Evolutionary conservation across 1,140 invertebrate species (phyloP), one percentile per base, ranked within the genome.

Genomic region (Melipona quadrifasciata): DNA sequence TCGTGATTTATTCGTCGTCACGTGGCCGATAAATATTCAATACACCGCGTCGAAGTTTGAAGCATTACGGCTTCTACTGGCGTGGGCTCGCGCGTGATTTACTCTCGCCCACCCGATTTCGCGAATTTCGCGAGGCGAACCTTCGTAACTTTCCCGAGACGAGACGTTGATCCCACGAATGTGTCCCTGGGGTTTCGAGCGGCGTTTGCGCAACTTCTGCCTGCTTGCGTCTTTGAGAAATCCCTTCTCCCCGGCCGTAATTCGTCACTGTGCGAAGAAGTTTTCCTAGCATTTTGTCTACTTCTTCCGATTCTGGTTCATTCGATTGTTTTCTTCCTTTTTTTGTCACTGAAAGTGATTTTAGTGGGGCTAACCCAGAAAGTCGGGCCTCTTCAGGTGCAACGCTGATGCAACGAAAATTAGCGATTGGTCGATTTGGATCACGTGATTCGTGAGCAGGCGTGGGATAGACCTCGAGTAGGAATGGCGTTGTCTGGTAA

Each of bases 71-170:
- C 53, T 31, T 24, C 53, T n/a, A 51, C 61, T 70, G 70, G 74
- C 81, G 64, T 51, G 65, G 64, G 19, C 24, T 47, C 39, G n/a
- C 81, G 81, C 74, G 74, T 78, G 81, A 76, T 83, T 78, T 83
- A 76, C 73, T 83, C 17, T 5, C 31, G 31, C 31, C 51, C 16
- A 0, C 39, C 39, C 61, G 21, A 83, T 83, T 83, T 83, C 70
- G 77, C 74, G 81, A 77, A 47, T 47, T 47, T 47, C 39, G 39
- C 39, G 39, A 8, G 39, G 39, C 64, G 24, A 58, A 68, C 64
- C 74, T 21, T 34, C 58, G 57, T 70, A 83, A 83, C 74, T 83
- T 70, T 53, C 57, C 51, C 10, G 39, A 47, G 39, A 83, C 74
- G 64, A 55, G 64, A 57, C 31, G 47, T 61, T 61, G 64, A 67